Conservation (phyloP, 2,888 invertebrate species). For the Yponomeuta plumbellus region DNA sequence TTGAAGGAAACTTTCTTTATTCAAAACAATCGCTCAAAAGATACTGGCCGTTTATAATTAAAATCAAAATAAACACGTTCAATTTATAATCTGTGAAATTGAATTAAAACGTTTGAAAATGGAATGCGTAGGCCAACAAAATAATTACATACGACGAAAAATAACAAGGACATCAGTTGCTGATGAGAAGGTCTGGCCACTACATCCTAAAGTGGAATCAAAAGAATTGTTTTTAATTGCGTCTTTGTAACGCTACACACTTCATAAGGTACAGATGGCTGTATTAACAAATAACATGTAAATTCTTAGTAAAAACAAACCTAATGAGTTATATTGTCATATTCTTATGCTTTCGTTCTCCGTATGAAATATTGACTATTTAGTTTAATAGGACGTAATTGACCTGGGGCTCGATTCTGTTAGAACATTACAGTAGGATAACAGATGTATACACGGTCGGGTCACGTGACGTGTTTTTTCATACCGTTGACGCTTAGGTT, state of each 20-base stretch:
- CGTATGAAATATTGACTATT: too few relatives aligned
- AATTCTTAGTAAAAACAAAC: too few relatives aligned
- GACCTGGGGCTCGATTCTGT: too few relatives aligned
- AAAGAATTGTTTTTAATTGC: conserved; percentile 3
- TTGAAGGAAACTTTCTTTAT: neutral
- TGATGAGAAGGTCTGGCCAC: neutral
- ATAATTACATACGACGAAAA: neutral
- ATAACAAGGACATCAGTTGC: neutral
- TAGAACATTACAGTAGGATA: too few relatives aligned
- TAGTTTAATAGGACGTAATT: too few relatives aligned
- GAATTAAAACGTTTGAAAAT: neutral
- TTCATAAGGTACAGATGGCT: neutral
- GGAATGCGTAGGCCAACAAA: neutral
- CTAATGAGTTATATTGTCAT: too few relatives aligned
- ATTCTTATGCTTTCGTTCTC: too few relatives aligned
- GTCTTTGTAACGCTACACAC: neutral
- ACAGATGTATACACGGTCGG: too few relatives aligned
- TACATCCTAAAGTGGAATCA: conserved; percentile 1
- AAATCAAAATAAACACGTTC: neutral
- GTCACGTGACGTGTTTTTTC: too few relatives aligned
- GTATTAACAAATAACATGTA: neutral
- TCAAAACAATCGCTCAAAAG: neutral
- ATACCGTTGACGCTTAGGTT: too few relatives aligned
- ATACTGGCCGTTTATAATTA: neutral
- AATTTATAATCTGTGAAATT: neutral